phyloP scores from a whole-genome alignment of 2,888 invertebrate genomes.

The Ochropleura plecta region DNA sequence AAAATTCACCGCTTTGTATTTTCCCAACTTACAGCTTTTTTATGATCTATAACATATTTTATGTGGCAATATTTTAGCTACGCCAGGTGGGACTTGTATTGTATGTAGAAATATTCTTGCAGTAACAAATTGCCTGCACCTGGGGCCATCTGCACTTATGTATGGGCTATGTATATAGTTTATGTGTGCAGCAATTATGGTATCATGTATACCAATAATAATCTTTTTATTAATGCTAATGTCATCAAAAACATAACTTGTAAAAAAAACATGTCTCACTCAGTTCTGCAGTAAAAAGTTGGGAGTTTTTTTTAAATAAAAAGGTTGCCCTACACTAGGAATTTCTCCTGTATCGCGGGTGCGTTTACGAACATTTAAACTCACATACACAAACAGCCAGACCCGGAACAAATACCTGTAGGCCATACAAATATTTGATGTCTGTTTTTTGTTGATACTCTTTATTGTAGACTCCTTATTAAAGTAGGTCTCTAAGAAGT shows the following conservation, averaged over 20 bases:
- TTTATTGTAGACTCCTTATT: background rate
- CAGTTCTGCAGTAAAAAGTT: too few relatives aligned
- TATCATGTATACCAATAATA: background rate
- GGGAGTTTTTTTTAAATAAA: too few relatives aligned
- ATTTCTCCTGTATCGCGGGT: too few relatives aligned
- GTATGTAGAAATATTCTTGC: conserved; percentile 29
- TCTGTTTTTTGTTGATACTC: background rate
- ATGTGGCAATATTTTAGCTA: conserved; percentile 41
- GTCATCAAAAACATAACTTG: too few relatives aligned
- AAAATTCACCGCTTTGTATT: conserved; percentile 19
- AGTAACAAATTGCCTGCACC: conserved; percentile 43
- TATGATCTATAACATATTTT: conserved; percentile 57
- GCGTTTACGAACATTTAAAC: too few relatives aligned
- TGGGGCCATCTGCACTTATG: background rate
- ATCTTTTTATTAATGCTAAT: too few relatives aligned
- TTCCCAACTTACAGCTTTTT: conserved; percentile 37
- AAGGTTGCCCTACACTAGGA: too few relatives aligned
- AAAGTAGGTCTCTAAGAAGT: background rate
- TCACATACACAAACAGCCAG: too few relatives aligned
- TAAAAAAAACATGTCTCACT: too few relatives aligned
- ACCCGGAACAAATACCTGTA: too few relatives aligned
- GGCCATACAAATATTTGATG: background rate
- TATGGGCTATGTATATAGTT: background rate
- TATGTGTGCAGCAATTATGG: background rate
- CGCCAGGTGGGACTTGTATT: conserved; percentile 44